Base-by-base conservation (phyloP, 2,888 invertebrate genomes). In the Oligia strigilis region DNA sequence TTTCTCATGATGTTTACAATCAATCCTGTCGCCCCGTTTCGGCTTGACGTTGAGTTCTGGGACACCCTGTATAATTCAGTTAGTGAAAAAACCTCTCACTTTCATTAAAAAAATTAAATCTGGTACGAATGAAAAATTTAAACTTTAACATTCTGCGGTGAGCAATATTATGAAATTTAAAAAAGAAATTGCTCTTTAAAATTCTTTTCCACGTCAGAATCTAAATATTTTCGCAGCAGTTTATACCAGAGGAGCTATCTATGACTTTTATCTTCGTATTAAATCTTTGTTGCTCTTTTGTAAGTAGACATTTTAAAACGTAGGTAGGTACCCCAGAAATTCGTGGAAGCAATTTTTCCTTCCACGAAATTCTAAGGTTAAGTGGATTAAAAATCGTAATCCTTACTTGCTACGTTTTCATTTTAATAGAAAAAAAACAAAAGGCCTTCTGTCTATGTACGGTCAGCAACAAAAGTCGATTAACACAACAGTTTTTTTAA, bases 101-200 rank as follows among this genome's bases (percentile, higher is more conserved):
- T 67, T n/a, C 5, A 69, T 5, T 9, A 46, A 17, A 19, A 70
- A 70, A 55, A 40, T 11, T 40, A 76, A 62, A 13, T 17, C n/a
- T 17, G 19, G n/a, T 58, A 29, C n/a, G 49, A 64, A 29, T 52
- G 5, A 17, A 17, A 52, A 52, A 52, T 5, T 52, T 13, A 0
- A 75, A 17, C 36, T 1, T 60, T 29, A 49, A 60, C 17, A 60
- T 78, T 17, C 43, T 36, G 14, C 3, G 40, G 29, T 62, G n/a
- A 55, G 62, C 52, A 76, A 23, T 43, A 67, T 52, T 23, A 65
- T 49, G 29, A 49, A 49, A 23, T 49, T 46, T 40, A 58, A 60
- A 60, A 71, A 66, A 74, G 8, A 81, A 80, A 80, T 60, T 43
- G 52, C n/a, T 81, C 43, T 67, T 52, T 29, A 17, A 75, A 81